Percentiles rank a stretch among this genome's conserved stretches.
Conservation (phyloP, 1,140 invertebrate genomes). For the Saccostrea echinata region DNA sequence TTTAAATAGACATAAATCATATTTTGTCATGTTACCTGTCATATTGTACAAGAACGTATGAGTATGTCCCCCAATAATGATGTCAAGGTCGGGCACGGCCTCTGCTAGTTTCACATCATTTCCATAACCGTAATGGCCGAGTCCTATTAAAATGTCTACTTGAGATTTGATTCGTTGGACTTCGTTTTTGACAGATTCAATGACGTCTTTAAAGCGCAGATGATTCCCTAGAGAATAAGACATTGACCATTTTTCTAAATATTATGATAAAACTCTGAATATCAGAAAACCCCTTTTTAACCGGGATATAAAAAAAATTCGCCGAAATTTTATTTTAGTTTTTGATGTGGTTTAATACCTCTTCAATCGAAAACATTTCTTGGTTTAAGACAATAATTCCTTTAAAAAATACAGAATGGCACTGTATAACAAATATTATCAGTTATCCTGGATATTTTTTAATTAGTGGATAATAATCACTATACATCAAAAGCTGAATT, state of each 20-base stretch:
- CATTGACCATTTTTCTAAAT: not conserved
- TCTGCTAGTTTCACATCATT: conserved; percentile 89
- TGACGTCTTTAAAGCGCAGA: conserved; percentile 55
- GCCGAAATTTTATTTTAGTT: not conserved
- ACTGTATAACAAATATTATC: too few species aligned
- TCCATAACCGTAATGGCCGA: conserved; percentile 92
- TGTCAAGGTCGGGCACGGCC: conserved; percentile 87
- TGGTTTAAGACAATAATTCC: too few species aligned
- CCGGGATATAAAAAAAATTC: not conserved
- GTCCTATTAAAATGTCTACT: conserved; percentile 90
- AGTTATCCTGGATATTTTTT: too few species aligned
- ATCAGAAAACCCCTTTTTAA: not conserved
- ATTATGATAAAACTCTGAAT: not conserved
- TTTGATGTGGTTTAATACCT: not conserved
- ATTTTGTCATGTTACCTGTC: conserved; percentile 63
- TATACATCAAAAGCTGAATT: too few species aligned
- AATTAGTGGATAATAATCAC: too few species aligned
- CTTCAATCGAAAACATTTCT: too few species aligned
- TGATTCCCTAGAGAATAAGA: conserved; percentile 47
- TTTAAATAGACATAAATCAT: too few species aligned
- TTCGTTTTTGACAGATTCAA: conserved; percentile 76
- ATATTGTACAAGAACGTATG: conserved; percentile 89
- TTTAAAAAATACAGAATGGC: too few species aligned
- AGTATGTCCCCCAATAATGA: conserved; percentile 92
- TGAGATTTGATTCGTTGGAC: conserved; percentile 83